Evolutionary conservation across 1,140 invertebrate genomes (phyloP).

Genomic region (Carcinoscorpius rotundicauda): DNA sequence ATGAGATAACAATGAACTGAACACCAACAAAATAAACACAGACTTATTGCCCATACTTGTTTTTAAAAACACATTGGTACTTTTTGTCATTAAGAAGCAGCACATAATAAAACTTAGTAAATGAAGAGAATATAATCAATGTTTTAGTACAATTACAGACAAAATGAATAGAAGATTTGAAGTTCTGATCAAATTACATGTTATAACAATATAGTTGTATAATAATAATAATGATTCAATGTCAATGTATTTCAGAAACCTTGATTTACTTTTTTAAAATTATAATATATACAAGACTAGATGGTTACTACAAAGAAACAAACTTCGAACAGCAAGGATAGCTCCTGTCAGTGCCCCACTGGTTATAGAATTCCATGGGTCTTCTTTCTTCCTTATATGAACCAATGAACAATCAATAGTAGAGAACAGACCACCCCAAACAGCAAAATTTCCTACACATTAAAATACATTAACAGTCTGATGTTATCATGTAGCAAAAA

Average conservation of each 20-base stretch:
- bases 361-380: slow-evolving; percentile 96
- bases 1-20: too few relatives aligned
- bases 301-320: slow-evolving; percentile 21
- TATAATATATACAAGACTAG: slow-evolving; percentile 4
- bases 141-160: too few relatives aligned
- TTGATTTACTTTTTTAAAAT: background rate
- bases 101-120: too few relatives aligned
- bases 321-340: slow-evolving; percentile 79
- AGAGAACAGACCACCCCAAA: slow-evolving; percentile 93
- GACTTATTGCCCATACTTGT: too few relatives aligned
- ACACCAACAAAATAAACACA: too few relatives aligned
- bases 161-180: too few relatives aligned
- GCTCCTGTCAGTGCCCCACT: slow-evolving; percentile 92
- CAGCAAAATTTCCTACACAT: slow-evolving; percentile 55
- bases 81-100: too few relatives aligned
- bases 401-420: slow-evolving; percentile 94
- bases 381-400: slow-evolving; percentile 90
- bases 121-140: too few relatives aligned
- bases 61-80: too few relatives aligned
- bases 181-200: too few relatives aligned
- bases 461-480: slow-evolving; percentile 4
- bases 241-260: background rate
- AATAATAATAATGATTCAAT: background rate
- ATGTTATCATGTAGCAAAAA: background rate
- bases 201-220: too few relatives aligned